These are phyloP conservation scores for Gortyna flavago DNA, from an alignment of 2,888 invertebrate genomes.

Conservation along the genomic window DNA sequence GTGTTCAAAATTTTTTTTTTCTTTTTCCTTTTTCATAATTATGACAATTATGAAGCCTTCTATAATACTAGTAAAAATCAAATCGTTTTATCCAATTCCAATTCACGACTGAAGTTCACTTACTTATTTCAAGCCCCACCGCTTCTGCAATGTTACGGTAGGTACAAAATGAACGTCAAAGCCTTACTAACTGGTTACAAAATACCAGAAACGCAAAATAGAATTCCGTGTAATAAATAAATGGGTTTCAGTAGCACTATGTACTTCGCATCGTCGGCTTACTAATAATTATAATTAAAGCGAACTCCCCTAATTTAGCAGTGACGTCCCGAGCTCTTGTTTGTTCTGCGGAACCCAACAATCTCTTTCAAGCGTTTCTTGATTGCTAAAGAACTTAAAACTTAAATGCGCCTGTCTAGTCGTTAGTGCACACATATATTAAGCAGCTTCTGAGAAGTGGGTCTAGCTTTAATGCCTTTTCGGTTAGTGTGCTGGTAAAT, in stretches of 20 bases:
- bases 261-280: slow-evolving; percentile 34
- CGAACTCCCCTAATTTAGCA: slow-evolving; percentile 45
- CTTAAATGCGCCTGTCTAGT: slow-evolving; percentile 68
- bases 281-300: slow-evolving; percentile 54
- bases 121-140: neutral
- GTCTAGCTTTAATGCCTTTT: slow-evolving; percentile 51
- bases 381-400: slow-evolving; percentile 73
- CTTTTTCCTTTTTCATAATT: neutral
- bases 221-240: slow-evolving; percentile 41
- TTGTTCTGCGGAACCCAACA: slow-evolving; percentile 63
- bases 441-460: slow-evolving; percentile 57
- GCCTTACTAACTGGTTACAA: neutral
- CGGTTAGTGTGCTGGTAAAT: slow-evolving; percentile 34
- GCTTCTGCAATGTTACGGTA: neutral
- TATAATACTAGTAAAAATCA: neutral
- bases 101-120: neutral
- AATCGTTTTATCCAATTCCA: neutral
- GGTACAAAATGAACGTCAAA: neutral
- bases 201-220: neutral
- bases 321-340: slow-evolving; percentile 47
- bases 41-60: neutral
- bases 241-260: slow-evolving; percentile 36
- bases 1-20: neutral
- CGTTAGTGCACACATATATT: slow-evolving; percentile 62
- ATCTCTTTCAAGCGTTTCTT: slow-evolving; percentile 68